Evolutionary conservation across 2,113 vertebrate species (phyloP), one percentile per base, ranked within the genome.

Genomic region (Cryptotis parvus): DNA sequence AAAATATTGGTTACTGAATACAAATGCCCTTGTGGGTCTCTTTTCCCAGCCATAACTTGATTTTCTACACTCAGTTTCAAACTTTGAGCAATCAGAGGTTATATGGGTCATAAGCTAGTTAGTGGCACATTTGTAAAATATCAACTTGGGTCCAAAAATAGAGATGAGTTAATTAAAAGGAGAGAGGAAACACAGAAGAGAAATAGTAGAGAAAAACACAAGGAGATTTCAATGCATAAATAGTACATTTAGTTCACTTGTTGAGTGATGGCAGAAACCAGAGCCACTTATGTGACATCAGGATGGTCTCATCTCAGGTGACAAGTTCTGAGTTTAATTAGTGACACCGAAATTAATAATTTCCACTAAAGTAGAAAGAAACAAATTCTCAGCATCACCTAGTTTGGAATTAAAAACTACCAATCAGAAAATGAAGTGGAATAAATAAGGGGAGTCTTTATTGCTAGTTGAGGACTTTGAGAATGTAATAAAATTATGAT

Each of bases 101-200:
- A 43, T 78, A 3, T 14, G 45, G 8, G 8, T 82, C 3, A 0
- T n/a, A n/a, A n/a, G n/a, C n/a, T n/a, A 2, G 2, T 41, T 49
- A 31, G 26, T 77, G 68, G 55, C 0, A 14, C 2, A 58, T 84
- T 35, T n/a, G 12, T 41, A 12, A 78, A n/a, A 55, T 65, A 33
- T 22, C 20, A 20, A 16, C 68, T 35, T 35, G n/a, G n/a, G n/a
- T n/a, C n/a, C n/a, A n/a, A n/a, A n/a, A n/a, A n/a, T n/a, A n/a
- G n/a, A n/a, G n/a, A n/a, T n/a, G n/a, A n/a, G n/a, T n/a, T n/a
- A n/a, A n/a, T n/a, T n/a, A n/a, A n/a, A n/a, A n/a, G n/a, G n/a
- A n/a, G n/a, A n/a, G n/a, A n/a, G n/a, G n/a, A n/a, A n/a, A n/a
- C n/a, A n/a, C n/a, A n/a, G n/a, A n/a, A n/a, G n/a, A n/a, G n/a